phyloP scores from a whole-genome alignment of 2,888 invertebrate genomes.

The Sepioteuthis lessoniana region DNA sequence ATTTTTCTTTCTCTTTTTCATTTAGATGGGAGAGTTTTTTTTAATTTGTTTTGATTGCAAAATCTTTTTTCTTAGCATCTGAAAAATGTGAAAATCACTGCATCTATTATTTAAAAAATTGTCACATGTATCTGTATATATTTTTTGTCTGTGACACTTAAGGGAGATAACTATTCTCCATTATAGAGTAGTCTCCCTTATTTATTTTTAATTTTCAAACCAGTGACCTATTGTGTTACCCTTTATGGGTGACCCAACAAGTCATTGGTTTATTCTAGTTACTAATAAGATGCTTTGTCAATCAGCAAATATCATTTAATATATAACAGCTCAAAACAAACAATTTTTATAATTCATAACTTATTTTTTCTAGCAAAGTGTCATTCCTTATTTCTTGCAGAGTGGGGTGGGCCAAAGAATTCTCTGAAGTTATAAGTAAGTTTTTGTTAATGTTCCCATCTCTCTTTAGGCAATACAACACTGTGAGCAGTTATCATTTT shows the following conservation, averaged over 20 bases:
- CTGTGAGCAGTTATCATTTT: background rate
- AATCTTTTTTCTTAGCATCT: background rate
- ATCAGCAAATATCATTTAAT: background rate
- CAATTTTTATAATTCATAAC: background rate
- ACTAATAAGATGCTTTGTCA: background rate
- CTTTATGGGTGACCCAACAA: too few species aligned
- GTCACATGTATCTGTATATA: too few species aligned
- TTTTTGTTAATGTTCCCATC: slow-evolving; percentile 35
- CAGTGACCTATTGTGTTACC: too few species aligned
- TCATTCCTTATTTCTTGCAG: slow-evolving; percentile 39
- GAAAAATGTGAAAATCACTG: background rate
- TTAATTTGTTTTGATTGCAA: background rate
- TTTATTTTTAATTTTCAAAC: too few species aligned
- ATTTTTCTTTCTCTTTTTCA: background rate
- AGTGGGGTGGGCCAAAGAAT: background rate
- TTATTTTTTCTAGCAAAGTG: background rate
- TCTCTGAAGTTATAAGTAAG: slow-evolving; percentile 39
- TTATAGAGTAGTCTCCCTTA: too few species aligned
- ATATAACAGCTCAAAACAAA: background rate
- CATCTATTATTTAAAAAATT: background rate
- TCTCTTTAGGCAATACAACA: background rate
- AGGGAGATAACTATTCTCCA: too few species aligned
- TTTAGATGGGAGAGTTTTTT: background rate
- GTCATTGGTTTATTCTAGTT: too few species aligned
- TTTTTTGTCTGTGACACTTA: too few species aligned